A percentile compares a stretch with the other conserved stretches of the same genome.
Conservation (phyloP, 2,888 invertebrate species). For the Amphipoea lucens region DNA sequence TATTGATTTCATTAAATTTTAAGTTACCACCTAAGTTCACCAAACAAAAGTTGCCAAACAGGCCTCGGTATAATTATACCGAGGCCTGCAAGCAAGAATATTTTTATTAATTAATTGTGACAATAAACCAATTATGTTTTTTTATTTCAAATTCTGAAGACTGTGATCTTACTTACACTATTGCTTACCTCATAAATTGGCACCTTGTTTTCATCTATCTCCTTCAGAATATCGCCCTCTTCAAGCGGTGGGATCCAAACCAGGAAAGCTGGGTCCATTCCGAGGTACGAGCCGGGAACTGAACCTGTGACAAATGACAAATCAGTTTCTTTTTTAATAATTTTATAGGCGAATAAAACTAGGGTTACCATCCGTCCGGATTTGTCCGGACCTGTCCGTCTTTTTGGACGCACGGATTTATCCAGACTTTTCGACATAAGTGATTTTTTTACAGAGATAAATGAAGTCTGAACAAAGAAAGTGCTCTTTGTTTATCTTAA, state of each 20-base stretch:
- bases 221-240: constrained; percentile 92
- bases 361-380: neutral
- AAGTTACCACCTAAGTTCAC: neutral
- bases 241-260: constrained; percentile 96
- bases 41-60: too few species aligned
- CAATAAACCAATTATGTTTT: neutral
- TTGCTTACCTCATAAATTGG: constrained; percentile 86
- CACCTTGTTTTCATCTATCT: constrained; percentile 88
- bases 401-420: neutral
- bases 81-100: neutral
- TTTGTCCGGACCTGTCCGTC: neutral
- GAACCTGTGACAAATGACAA: constrained; percentile 89
- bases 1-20: neutral
- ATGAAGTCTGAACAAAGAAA: neutral
- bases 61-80: too few species aligned
- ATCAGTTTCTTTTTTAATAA: constrained; percentile 55
- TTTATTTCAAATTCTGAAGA: neutral
- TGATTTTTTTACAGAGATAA: neutral
- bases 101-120: neutral
- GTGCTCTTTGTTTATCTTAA: neutral
- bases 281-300: constrained; percentile 95
- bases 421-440: neutral
- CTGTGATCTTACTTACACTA: neutral
- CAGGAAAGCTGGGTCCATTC: constrained; percentile 96
- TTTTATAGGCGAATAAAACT: constrained; percentile 21